These are phyloP conservation scores for Pseudochirops corinnae DNA, from an alignment of 2,797 vertebrate genomes.

Conservation along the genomic window DNA sequence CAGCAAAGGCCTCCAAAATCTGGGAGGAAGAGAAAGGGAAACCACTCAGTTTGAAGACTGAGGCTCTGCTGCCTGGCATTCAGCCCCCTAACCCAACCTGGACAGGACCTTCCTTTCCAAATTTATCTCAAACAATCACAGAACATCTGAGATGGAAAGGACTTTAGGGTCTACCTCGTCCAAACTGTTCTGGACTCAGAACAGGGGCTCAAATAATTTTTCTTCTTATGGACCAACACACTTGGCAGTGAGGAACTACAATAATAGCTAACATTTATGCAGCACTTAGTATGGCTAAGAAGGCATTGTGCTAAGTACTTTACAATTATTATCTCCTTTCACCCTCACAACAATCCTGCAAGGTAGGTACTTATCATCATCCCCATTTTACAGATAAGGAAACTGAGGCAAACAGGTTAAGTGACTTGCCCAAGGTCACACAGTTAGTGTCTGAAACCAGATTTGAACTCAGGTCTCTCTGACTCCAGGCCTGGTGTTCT, in stretches of 20 bases:
- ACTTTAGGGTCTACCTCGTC: not conserved
- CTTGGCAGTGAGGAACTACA: not conserved
- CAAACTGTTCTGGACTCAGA: not conserved
- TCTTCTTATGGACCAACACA: not conserved
- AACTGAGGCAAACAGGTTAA: not conserved
- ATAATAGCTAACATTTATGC: not conserved
- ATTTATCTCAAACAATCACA: not conserved
- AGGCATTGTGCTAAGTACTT: not conserved
- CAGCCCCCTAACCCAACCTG: not conserved
- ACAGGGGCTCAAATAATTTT: not conserved
- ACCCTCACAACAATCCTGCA: not conserved
- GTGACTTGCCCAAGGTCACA: not conserved
- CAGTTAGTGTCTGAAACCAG: not conserved
- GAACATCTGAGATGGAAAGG: not conserved
- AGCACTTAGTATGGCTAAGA: not conserved
- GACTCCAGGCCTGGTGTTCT: not conserved
- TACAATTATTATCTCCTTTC: not conserved
- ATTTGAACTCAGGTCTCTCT: not conserved
- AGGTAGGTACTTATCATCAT: not conserved
- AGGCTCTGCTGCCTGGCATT: not conserved
- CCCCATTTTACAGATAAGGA: not conserved
- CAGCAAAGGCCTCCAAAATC: conserved; percentile 95
- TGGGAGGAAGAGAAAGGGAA: conserved; percentile 75
- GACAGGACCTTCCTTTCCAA: not conserved
- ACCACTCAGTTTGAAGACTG: not conserved